Base-by-base conservation (phyloP, 2,888 invertebrate genomes). In the Sphinx pinastri region DNA sequence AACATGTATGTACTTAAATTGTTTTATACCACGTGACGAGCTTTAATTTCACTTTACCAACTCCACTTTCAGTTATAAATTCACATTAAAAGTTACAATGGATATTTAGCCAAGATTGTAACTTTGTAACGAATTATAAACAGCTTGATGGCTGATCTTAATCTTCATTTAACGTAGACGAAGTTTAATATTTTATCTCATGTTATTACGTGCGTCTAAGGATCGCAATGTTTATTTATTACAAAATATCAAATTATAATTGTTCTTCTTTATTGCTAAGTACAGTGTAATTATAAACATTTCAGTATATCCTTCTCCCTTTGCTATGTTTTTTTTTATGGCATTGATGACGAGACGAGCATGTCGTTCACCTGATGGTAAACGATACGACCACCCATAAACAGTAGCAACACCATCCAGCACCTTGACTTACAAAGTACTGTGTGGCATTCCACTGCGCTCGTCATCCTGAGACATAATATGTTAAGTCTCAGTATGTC, bases 121-220 rank as follows among this genome's bases (percentile, higher is more conserved):
- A 45, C 59, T 45, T 38, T 8, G 45, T 45, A 60, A 45, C 60
- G n/a, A 45, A 45, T 60, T 60, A 60, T 60, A 60, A 38, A n/a
- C 16, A 16, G 45, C 60, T 60, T n/a, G n/a, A 60, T 45, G 60
- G 11, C 38, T 60, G 45, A 60, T 47, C n/a, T 60, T 16, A 60
- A 60, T 60, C 14, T 60, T 60, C 14, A 60, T 60, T 60, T 60
- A 14, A 60, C 57, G 51, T 38, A 52, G 19, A 10, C 10, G 12
- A 8, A 14, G 31, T 14, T 38, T 31, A 38, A 59, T 38, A 38
- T 14, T 7, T 59, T 38, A 59, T 38, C 38, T 59, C 58, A 38
- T 59, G 13, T 59, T 31, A 38, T 59, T 31, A 3, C 8, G 38
- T 59, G 14, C 58, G 58, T 31, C 25, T 59, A 8, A 59, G 6